Evolutionary conservation across 2,113 vertebrate species (phyloP).

Genomic region (Oostethus manadensis): DNA sequence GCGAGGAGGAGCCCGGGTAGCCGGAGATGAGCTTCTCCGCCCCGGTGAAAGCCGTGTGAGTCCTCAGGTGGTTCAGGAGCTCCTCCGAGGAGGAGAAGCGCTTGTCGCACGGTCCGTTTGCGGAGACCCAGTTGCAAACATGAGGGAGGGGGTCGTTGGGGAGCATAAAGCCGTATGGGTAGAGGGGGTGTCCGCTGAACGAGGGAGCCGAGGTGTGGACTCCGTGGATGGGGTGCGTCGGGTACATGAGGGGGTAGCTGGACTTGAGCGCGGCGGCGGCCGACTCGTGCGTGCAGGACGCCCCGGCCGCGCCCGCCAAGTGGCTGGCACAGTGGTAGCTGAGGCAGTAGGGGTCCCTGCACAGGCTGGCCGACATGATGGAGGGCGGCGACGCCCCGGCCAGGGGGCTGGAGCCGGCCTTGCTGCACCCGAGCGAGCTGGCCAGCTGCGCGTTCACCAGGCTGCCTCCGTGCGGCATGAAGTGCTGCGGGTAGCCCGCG

Average conservation of each 20-base stretch:
- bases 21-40: constrained; percentile 93
- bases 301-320: constrained; percentile 84
- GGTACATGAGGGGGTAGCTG: constrained; percentile 95
- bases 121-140: constrained; percentile 98
- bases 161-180: constrained; percentile 98
- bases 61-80: constrained; percentile 97
- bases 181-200: constrained; percentile 90
- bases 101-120: constrained; percentile 98
- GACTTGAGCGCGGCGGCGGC: constrained; percentile 82
- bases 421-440: constrained; percentile 87
- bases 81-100: constrained; percentile 95
- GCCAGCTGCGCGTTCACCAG: constrained; percentile 91
- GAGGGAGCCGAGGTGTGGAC: constrained; percentile 88
- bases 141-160: constrained; percentile 96
- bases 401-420: constrained; percentile 89
- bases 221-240: constrained; percentile 86
- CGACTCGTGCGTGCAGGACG: constrained; percentile 85
- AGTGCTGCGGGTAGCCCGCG: constrained; percentile 92
- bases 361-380: constrained; percentile 95
- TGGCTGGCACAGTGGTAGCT: constrained; percentile 99
- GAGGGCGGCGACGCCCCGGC: constrained; percentile 94
- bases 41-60: constrained; percentile 95
- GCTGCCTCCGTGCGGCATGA: constrained; percentile 92
- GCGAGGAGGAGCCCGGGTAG: constrained; percentile 90
- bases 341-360: constrained; percentile 98